Conservation (phyloP, 2,797 vertebrate species). For the Megalops cyprinoides region DNA sequence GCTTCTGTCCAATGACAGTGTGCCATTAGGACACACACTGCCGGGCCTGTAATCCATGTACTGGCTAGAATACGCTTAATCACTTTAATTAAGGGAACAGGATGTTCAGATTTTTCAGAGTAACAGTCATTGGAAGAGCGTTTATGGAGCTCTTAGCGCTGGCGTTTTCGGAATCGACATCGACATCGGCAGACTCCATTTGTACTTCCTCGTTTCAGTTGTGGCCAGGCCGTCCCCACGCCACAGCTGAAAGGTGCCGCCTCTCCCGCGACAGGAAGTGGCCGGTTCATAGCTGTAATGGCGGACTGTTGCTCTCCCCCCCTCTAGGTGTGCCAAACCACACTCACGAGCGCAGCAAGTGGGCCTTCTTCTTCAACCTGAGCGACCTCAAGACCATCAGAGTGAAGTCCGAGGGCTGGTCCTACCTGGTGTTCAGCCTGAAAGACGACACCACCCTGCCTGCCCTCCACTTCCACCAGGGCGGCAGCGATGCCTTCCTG, state of each 20-base stretch:
- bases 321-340: slow-evolving; percentile 80
- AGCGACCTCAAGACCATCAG: slow-evolving; percentile 85
- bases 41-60: too few species aligned
- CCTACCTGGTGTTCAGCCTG: slow-evolving; percentile 83
- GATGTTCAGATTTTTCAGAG: too few species aligned
- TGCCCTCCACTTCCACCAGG: slow-evolving; percentile 82
- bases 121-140: too few species aligned
- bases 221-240: neutral
- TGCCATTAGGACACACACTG: too few species aligned
- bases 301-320: slow-evolving; percentile 20
- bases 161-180: too few species aligned
- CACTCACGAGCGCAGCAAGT: slow-evolving; percentile 83
- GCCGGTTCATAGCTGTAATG: neutral
- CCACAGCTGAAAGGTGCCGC: neutral
- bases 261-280: neutral
- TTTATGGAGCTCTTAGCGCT: too few species aligned
- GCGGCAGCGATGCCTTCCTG: slow-evolving; percentile 77
- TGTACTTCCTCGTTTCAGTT: neutral
- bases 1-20: too few species aligned
- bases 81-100: too few species aligned
- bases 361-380: slow-evolving; percentile 87
- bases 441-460: slow-evolving; percentile 79
- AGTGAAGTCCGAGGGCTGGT: slow-evolving; percentile 88
- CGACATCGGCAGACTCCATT: too few species aligned
- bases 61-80: too few species aligned